These are phyloP conservation scores for Pterocles orientalis DNA, from an alignment of 2,113 vertebrate genomes.

Conservation along the genomic window DNA sequence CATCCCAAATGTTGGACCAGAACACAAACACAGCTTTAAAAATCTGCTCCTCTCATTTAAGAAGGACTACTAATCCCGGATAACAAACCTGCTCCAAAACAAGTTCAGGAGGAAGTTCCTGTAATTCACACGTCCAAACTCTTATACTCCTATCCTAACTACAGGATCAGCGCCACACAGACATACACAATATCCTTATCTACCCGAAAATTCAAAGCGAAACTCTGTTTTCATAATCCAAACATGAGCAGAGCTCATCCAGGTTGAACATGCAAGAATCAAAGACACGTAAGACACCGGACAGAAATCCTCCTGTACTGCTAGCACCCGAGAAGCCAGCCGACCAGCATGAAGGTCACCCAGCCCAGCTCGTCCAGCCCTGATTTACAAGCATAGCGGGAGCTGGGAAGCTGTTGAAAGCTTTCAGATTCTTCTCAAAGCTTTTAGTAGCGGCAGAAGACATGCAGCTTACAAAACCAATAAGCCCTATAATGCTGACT, in stretches of 20 bases:
- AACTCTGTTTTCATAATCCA: not conserved
- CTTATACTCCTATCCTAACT: not conserved
- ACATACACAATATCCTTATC: rapidly evolving
- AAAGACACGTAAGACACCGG: rapidly evolving
- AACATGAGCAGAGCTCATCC: rapidly evolving
- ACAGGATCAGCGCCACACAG: not conserved
- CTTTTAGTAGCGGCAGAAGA: not conserved
- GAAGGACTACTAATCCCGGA: not conserved
- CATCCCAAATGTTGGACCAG: not conserved
- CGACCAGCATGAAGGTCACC: not conserved
- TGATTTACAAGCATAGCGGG: not conserved
- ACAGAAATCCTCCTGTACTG: rapidly evolving
- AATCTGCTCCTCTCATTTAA: not conserved
- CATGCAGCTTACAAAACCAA: not conserved
- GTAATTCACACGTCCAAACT: rapidly evolving
- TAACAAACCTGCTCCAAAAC: not conserved
- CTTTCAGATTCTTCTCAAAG: not conserved
- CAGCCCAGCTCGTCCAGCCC: not conserved
- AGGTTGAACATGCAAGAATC: rapidly evolving
- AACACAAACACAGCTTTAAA: not conserved
- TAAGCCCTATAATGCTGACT: not conserved
- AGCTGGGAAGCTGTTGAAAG: not conserved
- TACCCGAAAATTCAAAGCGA: not conserved
- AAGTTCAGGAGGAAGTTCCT: not conserved
- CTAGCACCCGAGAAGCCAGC: not conserved